phyloP scores from a whole-genome alignment of 2,797 vertebrate species.

The Erpetoichthys calabaricus region DNA sequence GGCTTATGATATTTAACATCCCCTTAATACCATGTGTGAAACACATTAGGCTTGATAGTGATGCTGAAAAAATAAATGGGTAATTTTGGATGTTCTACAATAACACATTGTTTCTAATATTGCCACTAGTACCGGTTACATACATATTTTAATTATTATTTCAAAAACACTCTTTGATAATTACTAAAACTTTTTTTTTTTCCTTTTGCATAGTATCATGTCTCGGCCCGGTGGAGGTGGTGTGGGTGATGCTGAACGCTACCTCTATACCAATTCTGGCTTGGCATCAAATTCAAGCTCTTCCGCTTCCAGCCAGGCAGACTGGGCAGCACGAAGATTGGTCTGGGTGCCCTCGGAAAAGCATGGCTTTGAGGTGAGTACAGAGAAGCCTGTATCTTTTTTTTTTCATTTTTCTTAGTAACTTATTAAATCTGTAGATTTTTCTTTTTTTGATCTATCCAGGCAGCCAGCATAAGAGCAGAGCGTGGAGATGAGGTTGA shows the following conservation, averaged over 20 bases:
- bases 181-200: neutral
- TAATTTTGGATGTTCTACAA: too few relatives aligned
- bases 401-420: neutral
- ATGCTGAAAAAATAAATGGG: too few relatives aligned
- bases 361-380: conserved; percentile 72
- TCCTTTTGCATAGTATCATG: conserved; percentile 41
- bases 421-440: neutral
- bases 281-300: conserved; percentile 30
- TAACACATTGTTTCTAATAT: too few relatives aligned
- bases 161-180: too few relatives aligned
- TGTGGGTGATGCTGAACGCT: conserved; percentile 57
- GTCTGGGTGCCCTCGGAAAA: conserved; percentile 87
- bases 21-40: too few relatives aligned
- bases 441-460: conserved; percentile 5
- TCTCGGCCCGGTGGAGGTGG: conserved; percentile 42
- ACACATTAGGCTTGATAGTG: too few relatives aligned
- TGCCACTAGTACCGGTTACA: too few relatives aligned
- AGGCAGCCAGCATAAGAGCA: conserved; percentile 69
- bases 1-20: too few relatives aligned
- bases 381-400: neutral
- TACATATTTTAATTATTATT: too few relatives aligned
- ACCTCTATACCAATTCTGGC: conserved; percentile 46
- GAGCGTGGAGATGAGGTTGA: conserved; percentile 73
- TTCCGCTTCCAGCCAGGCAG: conserved; percentile 64
- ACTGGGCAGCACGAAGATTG: conserved; percentile 79